Base-by-base conservation (phyloP, 2,888 invertebrate genomes). In the Yponomeuta cagnagella region DNA sequence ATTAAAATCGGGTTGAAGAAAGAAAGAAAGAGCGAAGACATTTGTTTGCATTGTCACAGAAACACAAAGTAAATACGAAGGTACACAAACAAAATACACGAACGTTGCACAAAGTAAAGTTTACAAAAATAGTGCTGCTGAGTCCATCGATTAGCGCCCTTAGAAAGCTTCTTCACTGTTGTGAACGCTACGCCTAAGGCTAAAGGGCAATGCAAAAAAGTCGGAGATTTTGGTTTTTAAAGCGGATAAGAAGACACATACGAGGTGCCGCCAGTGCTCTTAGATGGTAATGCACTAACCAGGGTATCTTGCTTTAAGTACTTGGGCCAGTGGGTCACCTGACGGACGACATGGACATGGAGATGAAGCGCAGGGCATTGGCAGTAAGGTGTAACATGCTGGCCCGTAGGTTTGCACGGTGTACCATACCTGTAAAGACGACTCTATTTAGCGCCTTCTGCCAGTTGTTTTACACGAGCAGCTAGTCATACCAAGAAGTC, bases 41-140 rank as follows among this genome's bases (percentile, higher is more conserved):
- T 23, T 23, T 23, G 0, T 23, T 23, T 23, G 1, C 23, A 23
- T 23, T 23, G 23, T 23, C 23, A 23, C 23, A 23, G 23, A 23
- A 1, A 1, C 23, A 23, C 23, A 23, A 23, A 23, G 23, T 23
- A 23, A 23, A 23, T 23, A 23, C 23, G 23, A 23, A 23, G 23
- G 23, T 23, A 23, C 23, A 23, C 23, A 23, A 23, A 23, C 23
- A 23, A 23, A 23, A 23, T 23, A 23, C 23, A 23, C 23, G 23
- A 23, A 23, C 23, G 23, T 23, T 23, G 23, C 23, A 23, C 23
- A 23, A 23, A 23, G 23, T 23, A 23, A 23, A 23, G 23, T 23
- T 23, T 23, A 23, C 23, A 0, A 23, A 23, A 23, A 76, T 77
- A 75, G 74, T 74, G 72, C 70, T 77, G 72, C 74, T 76, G 71